These are phyloP conservation scores for Tuberolachnus salignus DNA, from an alignment of 2,888 invertebrate species.

Conservation along the genomic window DNA sequence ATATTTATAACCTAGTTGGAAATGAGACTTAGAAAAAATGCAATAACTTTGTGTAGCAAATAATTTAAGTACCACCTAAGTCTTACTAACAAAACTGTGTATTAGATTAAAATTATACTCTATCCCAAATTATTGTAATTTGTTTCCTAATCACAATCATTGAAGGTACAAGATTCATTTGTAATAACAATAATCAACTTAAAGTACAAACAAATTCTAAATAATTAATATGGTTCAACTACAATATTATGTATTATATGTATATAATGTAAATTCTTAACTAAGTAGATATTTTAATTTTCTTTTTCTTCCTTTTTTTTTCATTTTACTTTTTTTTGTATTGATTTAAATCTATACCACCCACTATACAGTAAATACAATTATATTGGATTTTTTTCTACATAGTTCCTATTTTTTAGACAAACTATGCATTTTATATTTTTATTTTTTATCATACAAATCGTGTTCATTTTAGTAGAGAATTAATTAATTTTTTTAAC, in stretches of 20 bases:
- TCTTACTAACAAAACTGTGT: constrained; percentile 12
- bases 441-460: constrained; percentile 45
- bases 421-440: constrained; percentile 54
- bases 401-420: constrained; percentile 56
- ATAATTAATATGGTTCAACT: constrained; percentile 43
- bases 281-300: constrained; percentile 16
- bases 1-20: constrained; percentile 37
- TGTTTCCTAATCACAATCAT: constrained; percentile 33
- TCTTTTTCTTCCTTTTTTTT: constrained; percentile 13
- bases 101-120: constrained; percentile 7
- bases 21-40: constrained; percentile 54
- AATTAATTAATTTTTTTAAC: constrained; percentile 27
- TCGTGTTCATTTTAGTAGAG: constrained; percentile 42
- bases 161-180: constrained; percentile 44
- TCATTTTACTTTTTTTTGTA: neutral
- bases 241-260: constrained; percentile 45
- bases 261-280: constrained; percentile 43
- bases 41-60: constrained; percentile 45
- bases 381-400: constrained; percentile 39
- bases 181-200: constrained; percentile 33
- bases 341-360: constrained; percentile 25
- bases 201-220: constrained; percentile 56
- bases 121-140: constrained; percentile 11
- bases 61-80: constrained; percentile 28
- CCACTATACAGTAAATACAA: constrained; percentile 12